phyloP scores from a whole-genome alignment of 2,888 invertebrate genomes.

The Noctua comes region DNA sequence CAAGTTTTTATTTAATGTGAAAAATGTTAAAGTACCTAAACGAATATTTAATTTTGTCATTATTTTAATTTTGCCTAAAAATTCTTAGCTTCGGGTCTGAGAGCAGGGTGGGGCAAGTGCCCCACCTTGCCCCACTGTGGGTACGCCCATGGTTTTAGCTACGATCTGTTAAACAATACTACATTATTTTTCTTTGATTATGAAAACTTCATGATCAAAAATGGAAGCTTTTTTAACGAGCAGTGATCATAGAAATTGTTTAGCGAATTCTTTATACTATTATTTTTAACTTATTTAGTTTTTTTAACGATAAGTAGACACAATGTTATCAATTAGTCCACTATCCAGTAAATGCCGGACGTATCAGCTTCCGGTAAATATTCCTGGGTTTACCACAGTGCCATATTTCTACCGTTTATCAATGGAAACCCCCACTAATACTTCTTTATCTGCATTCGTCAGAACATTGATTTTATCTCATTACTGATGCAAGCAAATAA shows the following conservation, averaged over 20 bases:
- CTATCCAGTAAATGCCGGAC: neutral
- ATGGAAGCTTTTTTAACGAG: neutral
- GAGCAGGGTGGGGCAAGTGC: too few species aligned
- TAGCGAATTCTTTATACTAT: neutral
- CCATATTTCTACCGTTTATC: neutral
- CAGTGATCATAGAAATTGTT: neutral
- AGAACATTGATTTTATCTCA: slow-evolving; percentile 79
- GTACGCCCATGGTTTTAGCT: too few species aligned
- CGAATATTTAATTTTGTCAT: too few species aligned
- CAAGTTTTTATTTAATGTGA: too few species aligned
- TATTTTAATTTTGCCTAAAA: too few species aligned
- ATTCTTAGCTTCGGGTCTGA: too few species aligned
- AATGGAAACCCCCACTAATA: slow-evolving; percentile 47
- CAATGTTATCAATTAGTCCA: neutral
- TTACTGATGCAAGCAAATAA: slow-evolving; percentile 72
- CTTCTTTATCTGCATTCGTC: slow-evolving; percentile 64
- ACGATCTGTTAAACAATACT: too few species aligned
- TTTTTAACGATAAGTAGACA: neutral
- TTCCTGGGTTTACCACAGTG: neutral
- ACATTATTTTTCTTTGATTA: neutral
- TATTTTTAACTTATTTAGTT: neutral
- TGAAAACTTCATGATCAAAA: neutral
- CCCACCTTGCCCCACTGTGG: too few species aligned
- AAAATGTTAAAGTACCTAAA: too few species aligned
- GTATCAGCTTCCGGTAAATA: neutral